phyloP scores from a whole-genome alignment of 2,797 vertebrate genomes.

The Phataginus tetradactyla region DNA sequence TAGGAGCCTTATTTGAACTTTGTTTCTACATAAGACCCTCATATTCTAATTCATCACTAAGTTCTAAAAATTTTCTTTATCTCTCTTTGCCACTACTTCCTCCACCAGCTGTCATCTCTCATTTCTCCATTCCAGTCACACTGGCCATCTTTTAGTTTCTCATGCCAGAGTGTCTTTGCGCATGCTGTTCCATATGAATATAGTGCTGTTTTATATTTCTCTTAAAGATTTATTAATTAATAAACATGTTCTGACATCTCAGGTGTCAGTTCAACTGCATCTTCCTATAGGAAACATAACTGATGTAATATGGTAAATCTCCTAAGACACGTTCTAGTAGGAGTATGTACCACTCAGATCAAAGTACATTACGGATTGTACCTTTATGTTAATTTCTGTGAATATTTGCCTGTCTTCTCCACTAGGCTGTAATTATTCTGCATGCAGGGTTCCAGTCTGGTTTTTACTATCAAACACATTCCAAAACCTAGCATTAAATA shows the following conservation, averaged over 20 bases:
- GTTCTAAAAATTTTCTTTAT: not conserved
- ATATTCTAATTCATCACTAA: not conserved
- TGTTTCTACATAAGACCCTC: not conserved
- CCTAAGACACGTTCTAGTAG: not conserved
- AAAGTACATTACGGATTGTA: not conserved
- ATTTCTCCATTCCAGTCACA: not conserved
- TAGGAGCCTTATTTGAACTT: not conserved
- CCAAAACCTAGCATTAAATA: not conserved
- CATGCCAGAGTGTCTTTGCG: accelerated
- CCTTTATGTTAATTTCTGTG: not conserved
- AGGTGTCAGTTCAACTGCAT: not conserved
- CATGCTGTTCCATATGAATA: not conserved
- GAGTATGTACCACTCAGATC: not conserved
- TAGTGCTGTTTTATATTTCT: not conserved
- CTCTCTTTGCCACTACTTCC: not conserved
- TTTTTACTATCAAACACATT: not conserved
- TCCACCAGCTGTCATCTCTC: not conserved
- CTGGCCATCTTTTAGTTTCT: not conserved
- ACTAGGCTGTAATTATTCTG: not conserved
- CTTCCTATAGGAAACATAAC: not conserved
- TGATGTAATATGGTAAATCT: not conserved
- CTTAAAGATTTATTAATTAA: not conserved
- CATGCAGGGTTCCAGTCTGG: not conserved
- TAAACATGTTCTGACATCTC: not conserved
- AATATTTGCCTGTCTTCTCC: not conserved